These are phyloP conservation scores for Myotis findleyi DNA, from an alignment of 2,797 vertebrate species.

Conservation along the genomic window DNA sequence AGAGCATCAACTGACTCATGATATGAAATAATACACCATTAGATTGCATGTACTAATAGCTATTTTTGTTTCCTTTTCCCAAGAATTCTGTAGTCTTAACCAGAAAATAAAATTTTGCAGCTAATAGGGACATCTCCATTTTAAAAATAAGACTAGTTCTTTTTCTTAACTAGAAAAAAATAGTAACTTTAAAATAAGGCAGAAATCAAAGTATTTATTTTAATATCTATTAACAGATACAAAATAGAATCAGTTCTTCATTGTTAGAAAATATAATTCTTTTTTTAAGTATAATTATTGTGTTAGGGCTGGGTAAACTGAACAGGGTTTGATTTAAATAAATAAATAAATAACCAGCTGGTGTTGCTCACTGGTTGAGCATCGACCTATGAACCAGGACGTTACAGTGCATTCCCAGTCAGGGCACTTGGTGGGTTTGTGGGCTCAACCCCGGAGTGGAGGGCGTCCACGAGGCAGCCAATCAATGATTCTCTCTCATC, in stretches of 20 bases:
- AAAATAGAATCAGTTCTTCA: not conserved
- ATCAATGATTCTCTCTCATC: too few species aligned
- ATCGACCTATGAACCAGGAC: too few species aligned
- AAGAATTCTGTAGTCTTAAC: not conserved
- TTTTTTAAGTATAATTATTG: not conserved
- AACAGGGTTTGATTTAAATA: not conserved
- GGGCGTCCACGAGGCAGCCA: too few species aligned
- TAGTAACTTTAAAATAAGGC: not conserved
- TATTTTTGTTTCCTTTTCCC: not conserved
- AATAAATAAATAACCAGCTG: not conserved
- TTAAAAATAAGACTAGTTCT: not conserved
- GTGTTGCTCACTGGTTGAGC: too few species aligned
- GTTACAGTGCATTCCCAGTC: too few species aligned
- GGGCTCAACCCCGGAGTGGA: too few species aligned
- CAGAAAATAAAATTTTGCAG: conserved; percentile 17
- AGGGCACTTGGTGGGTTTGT: too few species aligned
- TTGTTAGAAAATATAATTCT: not conserved
- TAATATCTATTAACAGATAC: not conserved
- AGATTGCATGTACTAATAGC: not conserved
- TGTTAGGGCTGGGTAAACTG: not conserved
- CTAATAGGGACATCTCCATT: not conserved
- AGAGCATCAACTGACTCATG: not conserved
- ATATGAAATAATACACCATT: conserved; percentile 9
- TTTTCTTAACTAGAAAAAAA: not conserved
- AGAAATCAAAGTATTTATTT: conserved; percentile 22